Percentiles rank a stretch among this genome's conserved stretches.
phyloP scores from a whole-genome alignment of 1,140 invertebrate genomes.

The Melanaphis sacchari region DNA sequence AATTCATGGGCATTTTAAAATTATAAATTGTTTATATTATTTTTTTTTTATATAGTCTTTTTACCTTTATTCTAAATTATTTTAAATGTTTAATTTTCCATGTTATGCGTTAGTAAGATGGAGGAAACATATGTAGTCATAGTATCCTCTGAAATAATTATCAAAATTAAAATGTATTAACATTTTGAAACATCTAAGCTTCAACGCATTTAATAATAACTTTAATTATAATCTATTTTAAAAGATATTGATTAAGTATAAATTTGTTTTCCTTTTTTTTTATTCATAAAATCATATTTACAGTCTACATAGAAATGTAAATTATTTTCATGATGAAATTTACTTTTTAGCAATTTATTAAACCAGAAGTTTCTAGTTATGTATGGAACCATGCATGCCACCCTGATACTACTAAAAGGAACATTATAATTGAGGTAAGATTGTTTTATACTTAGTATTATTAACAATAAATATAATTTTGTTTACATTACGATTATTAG shows the following conservation, averaged over 20 bases:
- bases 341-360: slow-evolving; percentile 58
- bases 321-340: not conserved
- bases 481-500: not conserved
- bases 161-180: too few relatives aligned
- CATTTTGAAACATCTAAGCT: too few relatives aligned
- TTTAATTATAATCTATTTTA: not conserved
- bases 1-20: not conserved
- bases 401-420: slow-evolving; percentile 51
- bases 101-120: not conserved
- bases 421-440: not conserved
- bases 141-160: too few relatives aligned
- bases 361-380: slow-evolving; percentile 54
- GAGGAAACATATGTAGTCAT: not conserved
- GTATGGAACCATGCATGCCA: slow-evolving; percentile 59
- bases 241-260: too few relatives aligned
- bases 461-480: not conserved
- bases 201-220: too few relatives aligned
- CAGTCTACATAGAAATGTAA: too few relatives aligned
- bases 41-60: too few relatives aligned
- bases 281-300: too few relatives aligned
- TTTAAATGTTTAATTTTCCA: not conserved
- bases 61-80: not conserved
- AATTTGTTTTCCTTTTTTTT: too few relatives aligned
- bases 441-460: not conserved
- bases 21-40: not conserved